These are phyloP conservation scores for Hiodon alosoides DNA, from an alignment of 2,113 vertebrate species.

Conservation along the genomic window DNA sequence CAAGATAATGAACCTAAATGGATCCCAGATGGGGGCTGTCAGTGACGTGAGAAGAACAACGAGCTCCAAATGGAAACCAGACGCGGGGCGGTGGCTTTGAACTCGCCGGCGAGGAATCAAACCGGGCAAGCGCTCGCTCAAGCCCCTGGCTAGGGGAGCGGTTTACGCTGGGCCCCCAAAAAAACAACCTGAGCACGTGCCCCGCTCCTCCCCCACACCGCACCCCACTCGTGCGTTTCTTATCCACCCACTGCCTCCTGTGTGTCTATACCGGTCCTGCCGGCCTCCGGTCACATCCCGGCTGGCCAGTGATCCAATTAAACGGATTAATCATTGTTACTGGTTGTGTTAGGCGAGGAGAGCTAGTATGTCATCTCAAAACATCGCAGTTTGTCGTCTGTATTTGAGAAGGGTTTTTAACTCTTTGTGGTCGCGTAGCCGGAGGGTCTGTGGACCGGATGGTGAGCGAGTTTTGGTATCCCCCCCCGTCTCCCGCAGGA, in stretches of 20 bases:
- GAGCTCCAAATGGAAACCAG: slow-evolving; percentile 68
- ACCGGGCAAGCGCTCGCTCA: background rate
- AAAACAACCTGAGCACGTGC: slow-evolving; percentile 25
- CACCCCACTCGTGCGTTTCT: background rate
- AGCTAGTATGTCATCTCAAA: background rate
- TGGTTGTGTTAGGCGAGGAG: background rate
- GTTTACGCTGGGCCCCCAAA: background rate
- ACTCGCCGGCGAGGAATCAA: slow-evolving; percentile 34
- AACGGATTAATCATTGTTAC: background rate
- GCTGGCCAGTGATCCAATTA: background rate
- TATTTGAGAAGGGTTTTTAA: background rate
- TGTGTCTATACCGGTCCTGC: background rate
- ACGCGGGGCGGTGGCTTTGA: slow-evolving; percentile 55
- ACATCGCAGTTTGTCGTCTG: background rate
- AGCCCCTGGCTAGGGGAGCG: slow-evolving; percentile 18
- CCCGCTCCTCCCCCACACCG: background rate
- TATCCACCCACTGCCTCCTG: background rate
- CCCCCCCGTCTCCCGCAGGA: slow-evolving; percentile 57
- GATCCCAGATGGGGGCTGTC: slow-evolving; percentile 72
- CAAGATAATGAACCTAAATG: slow-evolving; percentile 72
- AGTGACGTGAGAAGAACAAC: slow-evolving; percentile 71
- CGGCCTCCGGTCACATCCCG: background rate
- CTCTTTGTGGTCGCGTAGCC: background rate
- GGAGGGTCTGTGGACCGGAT: background rate
- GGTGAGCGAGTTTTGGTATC: background rate